Percentiles rank a stretch among this genome's conserved stretches.
Conservation (phyloP, 1,140 invertebrate species). For the Saxidomus purpurata region DNA sequence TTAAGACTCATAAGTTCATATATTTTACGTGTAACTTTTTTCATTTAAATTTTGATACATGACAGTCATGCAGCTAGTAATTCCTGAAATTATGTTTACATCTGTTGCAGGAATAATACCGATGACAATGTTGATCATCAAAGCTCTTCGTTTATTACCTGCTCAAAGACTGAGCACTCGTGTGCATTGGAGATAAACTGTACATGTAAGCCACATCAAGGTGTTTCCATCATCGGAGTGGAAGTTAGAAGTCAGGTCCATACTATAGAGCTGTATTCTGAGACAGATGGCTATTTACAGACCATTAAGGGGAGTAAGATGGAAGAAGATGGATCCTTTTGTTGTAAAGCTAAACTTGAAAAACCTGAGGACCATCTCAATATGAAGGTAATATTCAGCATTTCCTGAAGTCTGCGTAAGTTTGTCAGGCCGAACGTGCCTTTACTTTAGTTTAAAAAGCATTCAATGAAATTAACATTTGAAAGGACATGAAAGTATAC, state of each 20-base stretch:
- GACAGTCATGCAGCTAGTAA: too few relatives aligned
- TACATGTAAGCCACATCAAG: slow-evolving; percentile 9
- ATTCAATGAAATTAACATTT: too few relatives aligned
- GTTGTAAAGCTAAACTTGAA: slow-evolving; percentile 24
- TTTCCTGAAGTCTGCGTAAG: too few relatives aligned
- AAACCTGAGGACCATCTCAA: neutral
- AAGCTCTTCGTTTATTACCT: slow-evolving; percentile 2
- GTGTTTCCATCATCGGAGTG: slow-evolving; percentile 30
- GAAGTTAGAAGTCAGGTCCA: slow-evolving; percentile 6
- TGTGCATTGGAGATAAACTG: slow-evolving; percentile 25
- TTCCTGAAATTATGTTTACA: too few relatives aligned
- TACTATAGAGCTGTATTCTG: slow-evolving; percentile 41
- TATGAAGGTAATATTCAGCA: slow-evolving; percentile 19
- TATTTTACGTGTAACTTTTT: too few relatives aligned
- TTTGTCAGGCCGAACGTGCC: too few relatives aligned
- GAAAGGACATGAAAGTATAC: too few relatives aligned
- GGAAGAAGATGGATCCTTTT: neutral
- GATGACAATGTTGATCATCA: neutral
- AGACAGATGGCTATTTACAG: slow-evolving; percentile 36
- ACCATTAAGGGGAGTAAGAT: neutral
- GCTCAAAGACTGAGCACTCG: neutral
- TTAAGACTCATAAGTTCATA: too few relatives aligned
- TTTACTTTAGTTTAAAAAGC: too few relatives aligned
- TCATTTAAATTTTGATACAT: too few relatives aligned
- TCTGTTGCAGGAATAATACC: neutral